Percentiles rank a stretch among this genome's conserved stretches.
phyloP scores from a whole-genome alignment of 2,888 invertebrate genomes.

The Halictus quadricinctus region DNA sequence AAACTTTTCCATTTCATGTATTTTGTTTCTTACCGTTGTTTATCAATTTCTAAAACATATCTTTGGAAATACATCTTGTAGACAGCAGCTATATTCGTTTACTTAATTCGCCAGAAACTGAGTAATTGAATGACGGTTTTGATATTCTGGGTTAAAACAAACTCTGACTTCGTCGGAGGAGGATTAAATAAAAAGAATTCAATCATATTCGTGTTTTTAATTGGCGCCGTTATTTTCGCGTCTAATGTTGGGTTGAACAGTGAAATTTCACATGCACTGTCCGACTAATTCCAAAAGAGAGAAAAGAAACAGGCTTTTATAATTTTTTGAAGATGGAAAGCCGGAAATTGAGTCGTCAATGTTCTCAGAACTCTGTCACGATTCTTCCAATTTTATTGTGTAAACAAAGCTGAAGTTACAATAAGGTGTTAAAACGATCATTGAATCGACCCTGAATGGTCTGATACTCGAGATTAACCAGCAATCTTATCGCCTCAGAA shows the following conservation, averaged over 20 bases:
- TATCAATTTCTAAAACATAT: background rate
- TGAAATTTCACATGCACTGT: too few relatives aligned
- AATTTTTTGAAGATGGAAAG: too few relatives aligned
- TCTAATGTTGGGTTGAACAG: too few relatives aligned
- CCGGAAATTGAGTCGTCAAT: too few relatives aligned
- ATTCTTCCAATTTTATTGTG: background rate
- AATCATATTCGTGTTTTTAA: background rate
- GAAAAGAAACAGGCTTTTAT: too few relatives aligned
- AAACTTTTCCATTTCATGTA: background rate
- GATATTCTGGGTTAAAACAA: background rate
- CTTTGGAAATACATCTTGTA: background rate
- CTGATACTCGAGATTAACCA: background rate
- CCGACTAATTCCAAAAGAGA: too few relatives aligned
- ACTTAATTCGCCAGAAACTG: background rate
- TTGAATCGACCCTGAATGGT: background rate
- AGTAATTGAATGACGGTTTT: too few relatives aligned
- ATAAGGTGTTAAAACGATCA: background rate
- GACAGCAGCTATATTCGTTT: background rate
- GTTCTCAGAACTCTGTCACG: too few relatives aligned
- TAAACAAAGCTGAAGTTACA: background rate
- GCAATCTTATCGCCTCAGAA: constrained; percentile 27
- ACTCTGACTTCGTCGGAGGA: background rate
- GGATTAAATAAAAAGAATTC: background rate
- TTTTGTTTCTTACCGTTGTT: background rate
- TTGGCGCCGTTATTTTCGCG: background rate